A percentile compares a stretch with the other conserved stretches of the same genome.
Conservation (phyloP, 2,888 invertebrate genomes). For the Argyresthia goedartella region DNA sequence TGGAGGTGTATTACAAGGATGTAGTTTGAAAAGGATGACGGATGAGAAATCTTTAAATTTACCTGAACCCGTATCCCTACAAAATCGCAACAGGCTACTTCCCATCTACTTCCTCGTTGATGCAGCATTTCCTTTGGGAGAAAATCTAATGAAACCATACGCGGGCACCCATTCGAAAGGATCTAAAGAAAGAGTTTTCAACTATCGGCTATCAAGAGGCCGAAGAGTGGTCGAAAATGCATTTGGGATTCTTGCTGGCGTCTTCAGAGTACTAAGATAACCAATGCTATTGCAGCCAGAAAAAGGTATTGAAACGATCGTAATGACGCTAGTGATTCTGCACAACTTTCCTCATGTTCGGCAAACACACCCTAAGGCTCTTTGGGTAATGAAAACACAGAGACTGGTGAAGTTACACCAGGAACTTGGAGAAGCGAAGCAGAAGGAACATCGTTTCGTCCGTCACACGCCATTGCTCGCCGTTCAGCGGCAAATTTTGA, state of each 20-base stretch:
- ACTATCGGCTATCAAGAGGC: slow-evolving; percentile 14
- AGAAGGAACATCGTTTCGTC: slow-evolving; percentile 8
- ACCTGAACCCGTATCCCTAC: slow-evolving; percentile 9
- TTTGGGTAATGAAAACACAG: slow-evolving; percentile 13
- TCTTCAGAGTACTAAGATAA: slow-evolving; percentile 15
- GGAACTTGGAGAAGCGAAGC: slow-evolving; percentile 14
- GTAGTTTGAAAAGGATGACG: slow-evolving; percentile 4
- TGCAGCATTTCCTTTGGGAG: slow-evolving; percentile 12
- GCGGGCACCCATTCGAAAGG: slow-evolving; percentile 9
- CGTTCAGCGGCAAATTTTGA: slow-evolving; percentile 6
- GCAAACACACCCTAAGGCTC: slow-evolving; percentile 13
- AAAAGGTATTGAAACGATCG: slow-evolving; percentile 9
- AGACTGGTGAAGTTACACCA: slow-evolving; percentile 10
- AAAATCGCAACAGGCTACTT: slow-evolving; percentile 9
- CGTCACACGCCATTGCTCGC: slow-evolving; percentile 7
- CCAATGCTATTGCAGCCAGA: slow-evolving; percentile 13
- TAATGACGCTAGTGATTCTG: slow-evolving; percentile 11
- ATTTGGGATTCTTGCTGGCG: slow-evolving; percentile 12
- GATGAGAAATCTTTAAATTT: slow-evolving; percentile 11
- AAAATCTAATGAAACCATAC: slow-evolving; percentile 15
- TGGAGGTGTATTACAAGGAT: slow-evolving; percentile 5
- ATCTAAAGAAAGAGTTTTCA: slow-evolving; percentile 13
- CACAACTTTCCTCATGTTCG: slow-evolving; percentile 16
- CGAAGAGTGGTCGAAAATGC: slow-evolving; percentile 15
- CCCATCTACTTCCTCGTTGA: slow-evolving; percentile 13